phyloP scores from a whole-genome alignment of 2,888 invertebrate species.

The Eupithecia vulgata region DNA sequence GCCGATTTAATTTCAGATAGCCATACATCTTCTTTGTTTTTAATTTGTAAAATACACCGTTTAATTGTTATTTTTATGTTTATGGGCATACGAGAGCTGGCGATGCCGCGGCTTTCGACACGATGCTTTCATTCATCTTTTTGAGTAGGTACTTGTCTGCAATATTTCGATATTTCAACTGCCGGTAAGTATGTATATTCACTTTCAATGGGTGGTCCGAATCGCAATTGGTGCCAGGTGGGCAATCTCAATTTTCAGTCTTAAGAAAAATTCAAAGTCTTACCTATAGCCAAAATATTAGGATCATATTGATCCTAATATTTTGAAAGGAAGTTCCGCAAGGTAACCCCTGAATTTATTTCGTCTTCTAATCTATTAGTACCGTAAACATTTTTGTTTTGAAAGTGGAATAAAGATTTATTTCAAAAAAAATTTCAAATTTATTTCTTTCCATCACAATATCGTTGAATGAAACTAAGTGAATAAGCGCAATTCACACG shows the following conservation, averaged over 20 bases:
- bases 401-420: background rate
- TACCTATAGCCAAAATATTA: background rate
- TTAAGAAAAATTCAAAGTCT: background rate
- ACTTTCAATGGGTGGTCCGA: slow-evolving; percentile 1
- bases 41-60: slow-evolving; percentile 50
- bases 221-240: background rate
- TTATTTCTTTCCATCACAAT: slow-evolving; percentile 15
- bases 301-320: background rate
- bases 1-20: slow-evolving; percentile 59
- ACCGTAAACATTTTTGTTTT: background rate
- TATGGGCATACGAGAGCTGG: slow-evolving; percentile 26
- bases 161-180: background rate
- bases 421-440: slow-evolving; percentile 1
- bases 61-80: slow-evolving; percentile 46
- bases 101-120: background rate
- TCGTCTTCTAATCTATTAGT: background rate
- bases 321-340: background rate
- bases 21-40: slow-evolving; percentile 53
- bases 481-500: slow-evolving; percentile 20
- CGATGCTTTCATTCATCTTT: slow-evolving; percentile 3
- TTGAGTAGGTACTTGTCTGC: background rate
- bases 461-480: slow-evolving; percentile 2
- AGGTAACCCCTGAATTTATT: background rate
- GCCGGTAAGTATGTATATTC: background rate
- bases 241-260: background rate